Evolutionary conservation across 2,113 vertebrate genomes (phyloP).

Genomic region (Rhinogobius similis): DNA sequence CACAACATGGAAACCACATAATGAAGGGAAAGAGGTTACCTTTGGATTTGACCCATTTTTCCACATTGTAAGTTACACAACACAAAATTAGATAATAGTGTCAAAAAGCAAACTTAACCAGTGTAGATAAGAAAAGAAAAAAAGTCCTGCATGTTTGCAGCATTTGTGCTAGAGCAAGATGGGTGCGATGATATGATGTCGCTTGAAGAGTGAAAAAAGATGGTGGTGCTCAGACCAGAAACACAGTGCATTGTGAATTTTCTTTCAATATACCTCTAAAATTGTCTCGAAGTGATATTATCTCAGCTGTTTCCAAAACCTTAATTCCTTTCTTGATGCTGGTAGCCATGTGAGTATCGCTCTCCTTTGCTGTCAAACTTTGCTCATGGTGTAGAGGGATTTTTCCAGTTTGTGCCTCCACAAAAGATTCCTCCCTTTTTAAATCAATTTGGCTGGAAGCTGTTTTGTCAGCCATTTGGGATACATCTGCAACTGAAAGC

Average conservation of each 20-base stretch:
- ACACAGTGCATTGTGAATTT: constrained; percentile 51
- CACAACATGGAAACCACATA: background rate
- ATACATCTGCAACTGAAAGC: constrained; percentile 62
- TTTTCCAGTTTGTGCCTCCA: constrained; percentile 9
- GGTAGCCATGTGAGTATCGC: constrained; percentile 8
- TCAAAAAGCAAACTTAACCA: background rate
- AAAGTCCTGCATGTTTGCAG: constrained; percentile 17
- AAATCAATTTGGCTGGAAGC: background rate
- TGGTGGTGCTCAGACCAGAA: constrained; percentile 49
- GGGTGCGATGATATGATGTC: constrained; percentile 54
- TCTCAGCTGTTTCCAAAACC: constrained; percentile 33
- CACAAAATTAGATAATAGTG: constrained; percentile 10
- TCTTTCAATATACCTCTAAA: constrained; percentile 53
- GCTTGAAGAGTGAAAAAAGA: constrained; percentile 24
- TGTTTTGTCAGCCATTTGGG: constrained; percentile 1
- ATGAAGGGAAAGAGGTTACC: constrained; percentile 3
- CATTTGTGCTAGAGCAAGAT: constrained; percentile 46
- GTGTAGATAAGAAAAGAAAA: constrained; percentile 20
- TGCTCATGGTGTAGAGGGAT: constrained; percentile 7
- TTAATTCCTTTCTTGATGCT: constrained; percentile 20
- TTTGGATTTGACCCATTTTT: background rate
- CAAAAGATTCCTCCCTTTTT: background rate
- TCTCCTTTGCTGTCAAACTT: constrained; percentile 2
- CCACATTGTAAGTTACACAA: background rate
- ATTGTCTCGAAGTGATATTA: constrained; percentile 20